Percentiles rank a stretch among this genome's conserved stretches.
Conservation (phyloP, 2,888 invertebrate genomes). For the Lamellibrachia columna region DNA sequence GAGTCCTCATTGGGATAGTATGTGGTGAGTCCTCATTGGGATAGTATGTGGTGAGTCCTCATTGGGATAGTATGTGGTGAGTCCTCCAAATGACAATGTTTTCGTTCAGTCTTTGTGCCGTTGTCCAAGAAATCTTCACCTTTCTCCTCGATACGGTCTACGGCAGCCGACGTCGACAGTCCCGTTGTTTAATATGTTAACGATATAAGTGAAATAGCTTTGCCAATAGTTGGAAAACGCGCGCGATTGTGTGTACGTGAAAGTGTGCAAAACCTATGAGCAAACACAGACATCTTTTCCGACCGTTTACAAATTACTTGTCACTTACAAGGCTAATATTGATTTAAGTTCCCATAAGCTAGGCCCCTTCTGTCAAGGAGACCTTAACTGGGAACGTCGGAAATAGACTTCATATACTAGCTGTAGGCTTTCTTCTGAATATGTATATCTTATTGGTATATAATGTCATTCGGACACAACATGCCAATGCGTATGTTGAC, state of each 20-base stretch:
- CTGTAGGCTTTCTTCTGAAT: neutral
- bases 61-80: neutral
- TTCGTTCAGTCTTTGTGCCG: neutral
- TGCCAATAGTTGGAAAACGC: neutral
- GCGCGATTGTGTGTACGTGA: neutral
- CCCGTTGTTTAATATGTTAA: neutral
- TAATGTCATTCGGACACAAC: too few relatives aligned
- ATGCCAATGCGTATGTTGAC: too few relatives aligned
- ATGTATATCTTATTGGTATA: too few relatives aligned
- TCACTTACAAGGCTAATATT: neutral
- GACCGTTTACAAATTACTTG: neutral
- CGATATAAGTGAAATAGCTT: neutral
- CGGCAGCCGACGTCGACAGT: neutral
- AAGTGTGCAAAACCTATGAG: too few relatives aligned
- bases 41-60: too few relatives aligned
- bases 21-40: too few relatives aligned
- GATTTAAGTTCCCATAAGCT: neutral
- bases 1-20: too few relatives aligned
- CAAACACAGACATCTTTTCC: neutral
- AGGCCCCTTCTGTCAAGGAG: neutral
- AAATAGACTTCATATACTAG: neutral
- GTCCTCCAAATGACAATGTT: neutral
- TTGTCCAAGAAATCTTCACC: neutral
- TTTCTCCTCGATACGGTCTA: neutral
- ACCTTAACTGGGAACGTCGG: neutral